Evolutionary conservation across 2,888 invertebrate genomes (phyloP).

Genomic region (Crepidodera aurea): DNA sequence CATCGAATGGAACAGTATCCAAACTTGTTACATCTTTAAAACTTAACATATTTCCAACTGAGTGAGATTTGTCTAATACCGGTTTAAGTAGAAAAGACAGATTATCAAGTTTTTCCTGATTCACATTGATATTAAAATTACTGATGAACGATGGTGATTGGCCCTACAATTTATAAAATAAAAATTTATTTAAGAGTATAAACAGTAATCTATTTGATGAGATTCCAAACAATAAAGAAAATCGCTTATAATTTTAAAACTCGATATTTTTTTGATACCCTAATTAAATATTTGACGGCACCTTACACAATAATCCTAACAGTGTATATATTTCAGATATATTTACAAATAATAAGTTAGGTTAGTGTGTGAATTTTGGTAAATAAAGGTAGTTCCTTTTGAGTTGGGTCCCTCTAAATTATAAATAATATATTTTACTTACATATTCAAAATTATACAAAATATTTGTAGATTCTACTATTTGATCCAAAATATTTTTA

Average conservation of each 20-base stretch:
- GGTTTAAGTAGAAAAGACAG: constrained; percentile 22
- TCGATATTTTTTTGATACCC: too few species aligned
- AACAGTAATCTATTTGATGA: too few species aligned
- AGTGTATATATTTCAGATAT: too few species aligned
- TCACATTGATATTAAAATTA: constrained; percentile 38
- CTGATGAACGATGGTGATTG: constrained; percentile 41
- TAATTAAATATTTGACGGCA: too few species aligned
- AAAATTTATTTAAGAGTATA: too few species aligned
- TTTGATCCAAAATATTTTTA: constrained; percentile 43
- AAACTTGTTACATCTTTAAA: constrained; percentile 22
- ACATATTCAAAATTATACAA: constrained; percentile 46
- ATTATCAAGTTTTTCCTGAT: constrained; percentile 37
- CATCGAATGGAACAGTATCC: constrained; percentile 31
- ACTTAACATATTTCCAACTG: not conserved
- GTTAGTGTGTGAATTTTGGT: too few species aligned
- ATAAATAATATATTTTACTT: constrained; percentile 28
- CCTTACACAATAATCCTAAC: too few species aligned
- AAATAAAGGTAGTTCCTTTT: too few species aligned
- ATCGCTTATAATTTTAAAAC: too few species aligned
- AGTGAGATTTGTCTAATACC: constrained; percentile 28
- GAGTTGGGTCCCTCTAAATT: too few species aligned
- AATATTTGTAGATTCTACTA: constrained; percentile 45
- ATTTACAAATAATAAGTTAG: too few species aligned
- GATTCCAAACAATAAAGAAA: too few species aligned
- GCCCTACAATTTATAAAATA: constrained; percentile 33